Evolutionary conservation across 2,888 invertebrate species (phyloP), one percentile per base, ranked within the genome.

Genomic region (Aleiodes testaceus): DNA sequence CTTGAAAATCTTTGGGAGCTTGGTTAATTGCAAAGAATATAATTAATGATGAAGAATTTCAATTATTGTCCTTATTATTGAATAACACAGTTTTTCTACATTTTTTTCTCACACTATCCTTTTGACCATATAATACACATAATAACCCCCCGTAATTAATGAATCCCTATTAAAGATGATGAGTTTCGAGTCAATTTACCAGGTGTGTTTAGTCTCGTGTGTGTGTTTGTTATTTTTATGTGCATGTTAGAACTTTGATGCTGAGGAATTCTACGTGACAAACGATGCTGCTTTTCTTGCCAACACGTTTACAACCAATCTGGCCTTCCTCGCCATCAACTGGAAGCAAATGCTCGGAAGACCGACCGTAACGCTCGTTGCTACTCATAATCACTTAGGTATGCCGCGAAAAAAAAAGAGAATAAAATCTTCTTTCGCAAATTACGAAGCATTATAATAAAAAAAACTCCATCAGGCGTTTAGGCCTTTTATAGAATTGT

Each of bases 291-390:
- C 95, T 86, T 93, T 98, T 88, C 93, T 98, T 89, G 94, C 96
- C 87, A 96, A 97, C 90, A 96, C 95, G 88, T 95, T 98, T 89
- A 95, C 93, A 87, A 95, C 95, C 84, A 97, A 97, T 90, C 92
- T 98, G 88, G 95, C 96, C 82, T 97, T 97, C 91, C 92, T 98
- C 88, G 95, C 97, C 88, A 95, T 95, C 91, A 96, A 94, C 90
- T 99, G 99, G 99, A 95, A 95, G 87, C 93, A 95, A 89, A 96
- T 97, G 93, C 93, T 98, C 88, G 99, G 99, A 86, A 92, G 99
- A 84, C 99, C 99, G 78, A 95, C 96, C 81, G 94, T 97, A 89
- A 95, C 96, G 80, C 91, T 97, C 89, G 93, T 95, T 88, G 94
- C 94, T 87, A 94, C 94, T 88, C 92, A 93, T 88, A 92, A 92